A percentile compares a stretch with the other conserved stretches of the same genome.
These are phyloP conservation scores for Schizopygopsis pylzovi DNA, from an alignment of 2,797 vertebrate genomes.

Conservation along the genomic window DNA sequence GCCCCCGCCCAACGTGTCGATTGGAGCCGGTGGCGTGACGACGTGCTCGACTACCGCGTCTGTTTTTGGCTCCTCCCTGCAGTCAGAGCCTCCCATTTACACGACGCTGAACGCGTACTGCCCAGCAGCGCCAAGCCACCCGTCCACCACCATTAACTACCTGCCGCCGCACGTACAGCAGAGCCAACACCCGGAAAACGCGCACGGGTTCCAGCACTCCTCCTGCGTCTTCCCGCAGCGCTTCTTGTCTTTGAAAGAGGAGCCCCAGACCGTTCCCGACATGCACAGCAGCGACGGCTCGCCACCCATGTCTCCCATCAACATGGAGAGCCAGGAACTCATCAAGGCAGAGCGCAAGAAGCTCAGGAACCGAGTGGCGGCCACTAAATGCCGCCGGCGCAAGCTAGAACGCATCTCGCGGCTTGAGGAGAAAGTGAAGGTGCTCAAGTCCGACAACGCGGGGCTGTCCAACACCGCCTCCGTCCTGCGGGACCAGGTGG, in stretches of 20 bases:
- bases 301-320: slow-evolving; percentile 89
- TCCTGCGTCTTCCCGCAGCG: slow-evolving; percentile 73
- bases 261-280: slow-evolving; percentile 91
- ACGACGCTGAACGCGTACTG: slow-evolving; percentile 90
- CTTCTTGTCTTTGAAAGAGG: slow-evolving; percentile 85
- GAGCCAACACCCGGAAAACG: slow-evolving; percentile 58
- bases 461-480: slow-evolving; percentile 88
- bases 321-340: slow-evolving; percentile 89
- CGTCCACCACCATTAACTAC: slow-evolving; percentile 91
- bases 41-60: slow-evolving; percentile 78
- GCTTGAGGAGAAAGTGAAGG: slow-evolving; percentile 92
- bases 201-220: slow-evolving; percentile 71
- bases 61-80: slow-evolving; percentile 80
- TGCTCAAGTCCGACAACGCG: slow-evolving; percentile 88
- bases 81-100: slow-evolving; percentile 88
- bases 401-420: slow-evolving; percentile 94
- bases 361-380: slow-evolving; percentile 90
- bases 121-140: slow-evolving; percentile 80
- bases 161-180: slow-evolving; percentile 81
- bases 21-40: slow-evolving; percentile 81
- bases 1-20: slow-evolving; percentile 88
- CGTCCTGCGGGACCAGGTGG: slow-evolving; percentile 89
- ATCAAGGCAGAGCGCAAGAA: slow-evolving; percentile 93
- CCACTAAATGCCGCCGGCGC: slow-evolving; percentile 90
- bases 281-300: slow-evolving; percentile 87